Evolutionary conservation across 2,888 invertebrate genomes (phyloP).

Genomic region (Aphodius granarius): DNA sequence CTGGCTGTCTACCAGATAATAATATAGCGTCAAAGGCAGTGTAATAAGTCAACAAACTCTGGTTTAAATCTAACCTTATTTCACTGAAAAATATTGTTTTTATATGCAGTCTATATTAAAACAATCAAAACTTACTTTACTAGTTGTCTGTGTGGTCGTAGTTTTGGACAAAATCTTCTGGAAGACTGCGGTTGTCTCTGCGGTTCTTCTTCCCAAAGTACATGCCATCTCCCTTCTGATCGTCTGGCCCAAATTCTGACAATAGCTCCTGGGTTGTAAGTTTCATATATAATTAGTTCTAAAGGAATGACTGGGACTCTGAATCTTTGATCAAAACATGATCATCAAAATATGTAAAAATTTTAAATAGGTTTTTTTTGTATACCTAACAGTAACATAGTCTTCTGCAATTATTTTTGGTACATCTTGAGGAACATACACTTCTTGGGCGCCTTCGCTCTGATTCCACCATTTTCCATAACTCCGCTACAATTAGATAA

Average conservation of each 20-base stretch:
- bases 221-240: constrained; percentile 63
- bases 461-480: constrained; percentile 86
- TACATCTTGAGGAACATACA: constrained; percentile 75
- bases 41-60: constrained; percentile 78
- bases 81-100: constrained; percentile 58
- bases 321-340: constrained; percentile 56
- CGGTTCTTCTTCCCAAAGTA: constrained; percentile 77
- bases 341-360: not conserved
- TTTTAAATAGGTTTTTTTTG: too few species aligned
- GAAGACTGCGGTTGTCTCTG: constrained; percentile 61
- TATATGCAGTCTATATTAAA: too few species aligned
- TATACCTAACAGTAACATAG: constrained; percentile 69
- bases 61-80: constrained; percentile 84
- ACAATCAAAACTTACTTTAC: constrained; percentile 60
- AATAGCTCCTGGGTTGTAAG: constrained; percentile 83
- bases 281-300: constrained; percentile 77
- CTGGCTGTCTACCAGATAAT: constrained; percentile 63
- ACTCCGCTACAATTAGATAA: constrained; percentile 65
- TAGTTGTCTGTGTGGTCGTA: constrained; percentile 60
- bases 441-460: constrained; percentile 69
- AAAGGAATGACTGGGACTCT: constrained; percentile 68
- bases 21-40: constrained; percentile 86
- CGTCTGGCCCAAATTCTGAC: constrained; percentile 75
- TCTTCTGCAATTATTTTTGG: constrained; percentile 71
- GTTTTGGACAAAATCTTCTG: constrained; percentile 75